Conservation (phyloP, 2,113 vertebrate genomes). For the Sterna hirundo region DNA sequence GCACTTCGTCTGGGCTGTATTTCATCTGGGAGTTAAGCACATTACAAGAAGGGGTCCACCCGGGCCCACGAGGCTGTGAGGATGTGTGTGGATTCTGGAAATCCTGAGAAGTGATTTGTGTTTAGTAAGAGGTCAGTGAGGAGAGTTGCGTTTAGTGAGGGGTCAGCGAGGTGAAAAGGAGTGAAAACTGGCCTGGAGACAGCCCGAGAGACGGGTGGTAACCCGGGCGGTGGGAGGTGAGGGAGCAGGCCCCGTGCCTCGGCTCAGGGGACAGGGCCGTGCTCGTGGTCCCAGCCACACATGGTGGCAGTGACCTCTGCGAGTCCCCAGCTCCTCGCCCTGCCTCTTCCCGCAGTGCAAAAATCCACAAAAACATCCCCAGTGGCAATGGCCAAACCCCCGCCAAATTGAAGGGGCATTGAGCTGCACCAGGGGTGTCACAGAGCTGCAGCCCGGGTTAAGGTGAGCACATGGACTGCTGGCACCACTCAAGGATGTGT, state of each 20-base stretch:
- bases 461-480: background rate
- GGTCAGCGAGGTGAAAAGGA: background rate
- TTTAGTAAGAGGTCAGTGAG: background rate
- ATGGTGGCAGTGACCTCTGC: accelerated
- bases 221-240: accelerated
- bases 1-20: background rate
- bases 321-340: background rate
- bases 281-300: accelerated
- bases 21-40: background rate
- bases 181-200: background rate
- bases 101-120: background rate
- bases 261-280: accelerated
- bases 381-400: background rate
- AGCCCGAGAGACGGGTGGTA: accelerated
- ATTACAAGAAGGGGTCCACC: no score
- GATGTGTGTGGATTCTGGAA: background rate
- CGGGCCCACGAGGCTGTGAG: accelerated
- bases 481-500: accelerated
- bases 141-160: background rate
- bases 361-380: background rate
- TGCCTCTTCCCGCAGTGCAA: background rate
- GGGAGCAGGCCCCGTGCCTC: background rate
- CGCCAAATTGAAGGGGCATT: background rate
- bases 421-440: accelerated
- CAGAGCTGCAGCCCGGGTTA: background rate